Conservation (phyloP, 35 echinoderm and acorn worm genomes). For the Diadema setosum region DNA sequence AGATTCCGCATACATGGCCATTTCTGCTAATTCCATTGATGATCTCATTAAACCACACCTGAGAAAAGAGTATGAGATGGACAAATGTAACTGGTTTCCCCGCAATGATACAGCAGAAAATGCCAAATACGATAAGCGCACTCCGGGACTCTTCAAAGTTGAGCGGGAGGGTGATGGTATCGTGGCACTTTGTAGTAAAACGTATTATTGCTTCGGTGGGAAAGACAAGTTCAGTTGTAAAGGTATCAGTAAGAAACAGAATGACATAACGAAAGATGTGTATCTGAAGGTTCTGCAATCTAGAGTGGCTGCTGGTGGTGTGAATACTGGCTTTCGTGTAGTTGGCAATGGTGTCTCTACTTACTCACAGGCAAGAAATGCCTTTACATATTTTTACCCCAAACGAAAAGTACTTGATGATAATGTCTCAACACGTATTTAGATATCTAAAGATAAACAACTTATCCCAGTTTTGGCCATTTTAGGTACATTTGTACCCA, state of each 20-base stretch:
- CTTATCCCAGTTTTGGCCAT: too few species aligned
- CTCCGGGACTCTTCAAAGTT: neutral
- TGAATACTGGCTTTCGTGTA: neutral
- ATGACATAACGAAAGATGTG: neutral
- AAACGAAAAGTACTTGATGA: too few species aligned
- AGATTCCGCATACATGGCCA: neutral
- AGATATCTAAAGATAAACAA: too few species aligned
- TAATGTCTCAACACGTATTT: too few species aligned
- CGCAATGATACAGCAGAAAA: neutral
- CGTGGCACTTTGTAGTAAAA: too few species aligned
- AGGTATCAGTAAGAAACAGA: neutral
- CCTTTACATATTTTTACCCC: too few species aligned
- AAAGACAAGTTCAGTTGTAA: neutral
- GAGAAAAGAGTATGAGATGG: neutral
- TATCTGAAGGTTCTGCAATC: neutral
- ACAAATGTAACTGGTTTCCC: neutral
- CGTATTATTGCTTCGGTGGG: too few species aligned
- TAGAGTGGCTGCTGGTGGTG: neutral
- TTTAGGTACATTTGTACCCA: too few species aligned
- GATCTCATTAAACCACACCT: neutral
- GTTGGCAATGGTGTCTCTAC: too few species aligned
- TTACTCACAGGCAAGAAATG: too few species aligned
- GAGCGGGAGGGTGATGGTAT: too few species aligned
- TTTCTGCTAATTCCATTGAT: neutral
- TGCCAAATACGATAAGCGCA: neutral